Conservation (phyloP, 2,797 vertebrate species). For the Zenarchopterus dispar region DNA sequence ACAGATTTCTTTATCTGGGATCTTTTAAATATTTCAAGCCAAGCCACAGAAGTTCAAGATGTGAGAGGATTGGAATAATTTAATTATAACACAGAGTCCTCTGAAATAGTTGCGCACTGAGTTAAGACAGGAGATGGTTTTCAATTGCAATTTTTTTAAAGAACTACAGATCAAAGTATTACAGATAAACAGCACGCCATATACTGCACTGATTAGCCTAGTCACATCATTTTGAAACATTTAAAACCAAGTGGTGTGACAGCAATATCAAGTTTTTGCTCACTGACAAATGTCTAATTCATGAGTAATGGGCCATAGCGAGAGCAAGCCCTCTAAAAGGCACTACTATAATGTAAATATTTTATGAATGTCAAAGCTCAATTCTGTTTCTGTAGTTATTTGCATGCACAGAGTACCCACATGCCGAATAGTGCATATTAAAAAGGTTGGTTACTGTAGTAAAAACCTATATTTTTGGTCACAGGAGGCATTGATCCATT, state of each 20-base stretch:
- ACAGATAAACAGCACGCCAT: background rate
- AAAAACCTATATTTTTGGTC: conserved; percentile 10
- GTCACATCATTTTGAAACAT: conserved; percentile 25
- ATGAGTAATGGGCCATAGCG: conserved; percentile 47
- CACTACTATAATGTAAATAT: conserved; percentile 56
- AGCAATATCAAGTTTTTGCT: conserved; percentile 53
- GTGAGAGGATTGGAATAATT: conserved; percentile 53
- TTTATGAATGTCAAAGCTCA: conserved; percentile 67
- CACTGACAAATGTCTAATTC: conserved; percentile 58
- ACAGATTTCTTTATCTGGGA: conserved; percentile 62
- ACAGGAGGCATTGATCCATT: conserved; percentile 54
- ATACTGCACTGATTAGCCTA: background rate
- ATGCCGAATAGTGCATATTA: conserved; percentile 39
- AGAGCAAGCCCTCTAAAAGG: conserved; percentile 35
- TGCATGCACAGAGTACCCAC: conserved; percentile 45
- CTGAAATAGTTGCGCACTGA: conserved; percentile 26
- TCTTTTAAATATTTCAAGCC: conserved; percentile 51
- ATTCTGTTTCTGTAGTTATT: conserved; percentile 59
- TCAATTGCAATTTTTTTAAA: conserved; percentile 15
- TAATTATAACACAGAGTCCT: conserved; percentile 7
- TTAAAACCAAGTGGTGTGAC: conserved; percentile 21
- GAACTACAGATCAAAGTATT: background rate
- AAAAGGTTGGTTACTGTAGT: conserved; percentile 33
- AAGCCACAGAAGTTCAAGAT: conserved; percentile 25
- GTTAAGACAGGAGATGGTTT: conserved; percentile 39